Evolutionary conservation across 2,113 vertebrate genomes (phyloP), one percentile per base, ranked within the genome.

Genomic region (Carassius auratus): DNA sequence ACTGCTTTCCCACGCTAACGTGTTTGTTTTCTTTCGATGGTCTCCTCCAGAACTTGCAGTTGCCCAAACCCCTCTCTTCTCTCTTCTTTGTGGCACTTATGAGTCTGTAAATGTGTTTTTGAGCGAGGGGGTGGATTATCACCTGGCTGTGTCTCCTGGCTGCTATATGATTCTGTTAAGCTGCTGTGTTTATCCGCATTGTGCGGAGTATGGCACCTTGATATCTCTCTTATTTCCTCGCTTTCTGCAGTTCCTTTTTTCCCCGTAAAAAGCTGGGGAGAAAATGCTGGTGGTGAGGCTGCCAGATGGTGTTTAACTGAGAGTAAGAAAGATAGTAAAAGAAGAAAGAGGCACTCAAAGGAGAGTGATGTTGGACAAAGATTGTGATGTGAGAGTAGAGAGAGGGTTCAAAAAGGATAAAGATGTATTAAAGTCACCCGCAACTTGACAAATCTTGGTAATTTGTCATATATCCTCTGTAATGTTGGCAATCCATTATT

Each of bases 101-200:
- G 42, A 52, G 42, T 83, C 57, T 68, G 48, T 69, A 48, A 69
- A 55, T 83, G 45, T 69, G 74, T 57, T 61, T 80, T 68, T 42
- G 9, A 71, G 77, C 30, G 78, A 15, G 50, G 48, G 50, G 61
- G 59, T 13, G 79, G 69, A 45, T 81, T 64, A 84, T 80, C 81
- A 80, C 50, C 50, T 69, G 36, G 69, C 17, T 30, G 45, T 66
- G 19, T 88, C 42, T 84, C 38, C 69, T 86, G 68, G 88, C 90
- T 89, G 85, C 78, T 86, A 83, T 89, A 89, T 87, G 88, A 88
- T 83, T 90, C 76, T 83, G 82, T 88, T 90, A 86, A 90, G 91
- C 73, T 84, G 85, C 84, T 87, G 87, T n/a, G 30, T 90, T 84
- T 86, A 77, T 87, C 79, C 85, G 76, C 81, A 88, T 91, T 90